phyloP scores from a whole-genome alignment of 2,888 invertebrate species.

The Shargacucullia verbasci region DNA sequence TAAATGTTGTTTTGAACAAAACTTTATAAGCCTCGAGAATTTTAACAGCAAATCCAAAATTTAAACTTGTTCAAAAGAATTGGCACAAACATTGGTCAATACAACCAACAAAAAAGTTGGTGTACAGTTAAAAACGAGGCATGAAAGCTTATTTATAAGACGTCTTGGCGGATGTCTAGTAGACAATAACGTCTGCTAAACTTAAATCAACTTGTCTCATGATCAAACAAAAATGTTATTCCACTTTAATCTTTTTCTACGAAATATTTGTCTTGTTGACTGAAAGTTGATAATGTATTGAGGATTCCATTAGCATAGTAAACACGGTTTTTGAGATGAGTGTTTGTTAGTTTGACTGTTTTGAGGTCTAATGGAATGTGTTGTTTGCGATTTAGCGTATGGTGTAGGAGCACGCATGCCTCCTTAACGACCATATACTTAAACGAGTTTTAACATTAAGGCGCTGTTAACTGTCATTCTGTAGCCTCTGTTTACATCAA shows the following conservation, averaged over 20 bases:
- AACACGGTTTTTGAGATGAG: constrained; percentile 40
- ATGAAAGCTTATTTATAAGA: constrained; percentile 59
- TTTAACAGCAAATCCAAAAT: constrained; percentile 6
- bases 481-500: no score
- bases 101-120: constrained; percentile 46
- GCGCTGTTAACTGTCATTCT: no score
- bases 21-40: constrained; percentile 17
- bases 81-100: constrained; percentile 50
- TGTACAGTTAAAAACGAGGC: constrained; percentile 45
- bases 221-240: constrained; percentile 51
- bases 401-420: no score
- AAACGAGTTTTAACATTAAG: no score
- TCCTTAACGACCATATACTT: no score
- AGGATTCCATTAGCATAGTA: constrained; percentile 51
- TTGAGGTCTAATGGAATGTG: constrained; percentile 25
- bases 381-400: constrained; percentile 7
- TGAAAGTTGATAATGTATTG: constrained; percentile 44
- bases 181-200: constrained; percentile 59
- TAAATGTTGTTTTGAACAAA: constrained; percentile 9
- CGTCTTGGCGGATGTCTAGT: constrained; percentile 53
- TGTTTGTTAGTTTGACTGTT: constrained; percentile 26
- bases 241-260: constrained; percentile 53
- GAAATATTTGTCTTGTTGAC: constrained; percentile 49
- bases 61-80: constrained; percentile 14
- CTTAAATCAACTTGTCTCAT: constrained; percentile 60